phyloP scores from a whole-genome alignment of 2,113 vertebrate genomes.

The Semnornis frantzii region DNA sequence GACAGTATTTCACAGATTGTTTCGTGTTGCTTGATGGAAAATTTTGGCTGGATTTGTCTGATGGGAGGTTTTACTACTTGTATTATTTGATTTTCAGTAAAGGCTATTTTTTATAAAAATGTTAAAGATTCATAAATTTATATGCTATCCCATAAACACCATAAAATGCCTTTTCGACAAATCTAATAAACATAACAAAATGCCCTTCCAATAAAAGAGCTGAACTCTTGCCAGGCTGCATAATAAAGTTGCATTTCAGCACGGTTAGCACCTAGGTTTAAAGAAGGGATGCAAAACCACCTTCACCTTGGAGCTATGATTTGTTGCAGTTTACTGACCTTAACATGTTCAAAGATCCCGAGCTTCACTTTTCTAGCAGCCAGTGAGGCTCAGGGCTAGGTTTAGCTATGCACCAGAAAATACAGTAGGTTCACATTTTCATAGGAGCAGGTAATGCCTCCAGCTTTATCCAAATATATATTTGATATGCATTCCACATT shows the following conservation, averaged over 20 bases:
- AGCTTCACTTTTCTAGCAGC: not conserved
- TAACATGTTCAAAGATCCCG: not conserved
- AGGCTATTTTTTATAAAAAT: slow-evolving; percentile 53
- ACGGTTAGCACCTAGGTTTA: slow-evolving; percentile 2
- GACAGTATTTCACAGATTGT: not conserved
- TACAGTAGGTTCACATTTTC: not conserved
- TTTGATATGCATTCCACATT: not conserved
- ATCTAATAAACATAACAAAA: slow-evolving; percentile 63
- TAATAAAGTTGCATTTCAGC: slow-evolving; percentile 30
- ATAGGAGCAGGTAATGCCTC: not conserved
- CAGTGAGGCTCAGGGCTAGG: not conserved
- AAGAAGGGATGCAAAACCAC: not conserved
- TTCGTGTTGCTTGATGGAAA: not conserved
- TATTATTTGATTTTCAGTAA: slow-evolving; percentile 61
- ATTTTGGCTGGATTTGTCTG: slow-evolving; percentile 25
- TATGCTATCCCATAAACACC: slow-evolving; percentile 40
- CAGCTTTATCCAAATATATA: not conserved
- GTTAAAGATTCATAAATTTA: slow-evolving; percentile 46
- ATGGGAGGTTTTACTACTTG: slow-evolving; percentile 13
- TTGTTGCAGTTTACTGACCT: not conserved
- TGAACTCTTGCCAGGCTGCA: slow-evolving; percentile 22
- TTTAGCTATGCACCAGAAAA: not conserved
- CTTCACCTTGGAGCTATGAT: not conserved
- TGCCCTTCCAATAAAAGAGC: slow-evolving; percentile 10
- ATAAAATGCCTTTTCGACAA: slow-evolving; percentile 50